Evolutionary conservation across 2,888 invertebrate genomes (phyloP).

Genomic region (Panopea generosa): DNA sequence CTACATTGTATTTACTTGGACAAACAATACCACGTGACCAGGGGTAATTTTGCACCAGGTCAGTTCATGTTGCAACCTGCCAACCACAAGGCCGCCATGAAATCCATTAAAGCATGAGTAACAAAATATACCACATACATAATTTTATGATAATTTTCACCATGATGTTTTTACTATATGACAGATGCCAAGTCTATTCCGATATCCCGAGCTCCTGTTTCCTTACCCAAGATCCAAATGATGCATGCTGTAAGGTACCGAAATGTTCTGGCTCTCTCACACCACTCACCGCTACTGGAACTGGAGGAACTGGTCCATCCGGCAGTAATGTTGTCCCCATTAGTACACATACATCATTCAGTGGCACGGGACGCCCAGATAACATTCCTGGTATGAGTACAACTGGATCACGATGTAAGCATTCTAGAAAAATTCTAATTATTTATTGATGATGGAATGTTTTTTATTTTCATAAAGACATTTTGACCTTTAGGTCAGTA

Average conservation of each 20-base stretch:
- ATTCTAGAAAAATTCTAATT: too few relatives aligned
- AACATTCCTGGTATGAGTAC: constrained; percentile 30
- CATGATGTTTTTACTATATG: too few relatives aligned
- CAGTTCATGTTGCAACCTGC: too few relatives aligned
- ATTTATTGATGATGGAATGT: not conserved
- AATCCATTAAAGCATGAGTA: too few relatives aligned
- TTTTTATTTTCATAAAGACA: too few relatives aligned
- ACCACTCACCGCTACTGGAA: constrained; percentile 60
- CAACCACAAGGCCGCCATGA: too few relatives aligned
- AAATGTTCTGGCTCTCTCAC: constrained; percentile 68
- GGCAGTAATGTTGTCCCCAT: constrained; percentile 72
- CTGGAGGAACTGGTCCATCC: constrained; percentile 63
- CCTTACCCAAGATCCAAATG: constrained; percentile 68
- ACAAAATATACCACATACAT: too few relatives aligned
- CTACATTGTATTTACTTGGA: too few relatives aligned
- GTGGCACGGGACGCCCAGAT: constrained; percentile 65
- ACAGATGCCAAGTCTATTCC: constrained; percentile 73
- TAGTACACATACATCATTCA: constrained; percentile 71
- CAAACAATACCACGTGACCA: too few relatives aligned
- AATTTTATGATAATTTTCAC: too few relatives aligned
- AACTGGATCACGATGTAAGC: constrained; percentile 65
- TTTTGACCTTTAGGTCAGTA: too few relatives aligned
- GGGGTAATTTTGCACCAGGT: too few relatives aligned
- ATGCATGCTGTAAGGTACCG: constrained; percentile 69
- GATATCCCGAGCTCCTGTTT: constrained; percentile 69